Percentiles rank a stretch among this genome's conserved stretches.
These are phyloP conservation scores for Amphiprion ocellaris DNA, from an alignment of 2,113 vertebrate species.

Conservation along the genomic window DNA sequence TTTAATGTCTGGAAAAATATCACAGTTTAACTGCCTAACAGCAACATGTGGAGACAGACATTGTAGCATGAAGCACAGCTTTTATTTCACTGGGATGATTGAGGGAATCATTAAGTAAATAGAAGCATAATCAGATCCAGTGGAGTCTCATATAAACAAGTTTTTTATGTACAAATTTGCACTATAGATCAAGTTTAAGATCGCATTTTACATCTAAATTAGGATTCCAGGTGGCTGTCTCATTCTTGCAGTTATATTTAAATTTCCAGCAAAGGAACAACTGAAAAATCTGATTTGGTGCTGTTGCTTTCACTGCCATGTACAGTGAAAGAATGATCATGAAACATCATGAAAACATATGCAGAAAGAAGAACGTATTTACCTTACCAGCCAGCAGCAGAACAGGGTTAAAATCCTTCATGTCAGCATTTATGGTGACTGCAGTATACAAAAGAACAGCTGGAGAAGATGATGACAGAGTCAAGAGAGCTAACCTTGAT, in stretches of 20 bases:
- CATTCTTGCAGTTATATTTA: background rate
- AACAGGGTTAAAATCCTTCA: background rate
- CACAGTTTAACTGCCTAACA: background rate
- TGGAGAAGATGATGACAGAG: constrained; percentile 25
- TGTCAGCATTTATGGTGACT: background rate
- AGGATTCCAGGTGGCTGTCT: background rate
- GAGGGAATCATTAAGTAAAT: background rate
- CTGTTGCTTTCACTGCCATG: background rate
- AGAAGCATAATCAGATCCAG: constrained; percentile 7
- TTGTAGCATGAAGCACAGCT: background rate
- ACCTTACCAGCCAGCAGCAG: background rate
- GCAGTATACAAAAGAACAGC: constrained; percentile 3
- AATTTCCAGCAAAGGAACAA: background rate
- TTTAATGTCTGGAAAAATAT: background rate
- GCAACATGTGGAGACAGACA: background rate
- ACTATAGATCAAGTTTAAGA: background rate
- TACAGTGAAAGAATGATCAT: background rate
- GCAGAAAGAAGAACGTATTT: too few relatives aligned
- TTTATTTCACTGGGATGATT: background rate
- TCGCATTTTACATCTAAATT: background rate
- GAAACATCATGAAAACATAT: background rate
- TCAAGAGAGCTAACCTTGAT: constrained; percentile 27
- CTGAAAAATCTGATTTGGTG: background rate
- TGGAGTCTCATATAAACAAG: background rate
- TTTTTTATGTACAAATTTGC: background rate